Conservation (phyloP, 2,888 invertebrate genomes). For the Phytoseiulus persimilis region DNA sequence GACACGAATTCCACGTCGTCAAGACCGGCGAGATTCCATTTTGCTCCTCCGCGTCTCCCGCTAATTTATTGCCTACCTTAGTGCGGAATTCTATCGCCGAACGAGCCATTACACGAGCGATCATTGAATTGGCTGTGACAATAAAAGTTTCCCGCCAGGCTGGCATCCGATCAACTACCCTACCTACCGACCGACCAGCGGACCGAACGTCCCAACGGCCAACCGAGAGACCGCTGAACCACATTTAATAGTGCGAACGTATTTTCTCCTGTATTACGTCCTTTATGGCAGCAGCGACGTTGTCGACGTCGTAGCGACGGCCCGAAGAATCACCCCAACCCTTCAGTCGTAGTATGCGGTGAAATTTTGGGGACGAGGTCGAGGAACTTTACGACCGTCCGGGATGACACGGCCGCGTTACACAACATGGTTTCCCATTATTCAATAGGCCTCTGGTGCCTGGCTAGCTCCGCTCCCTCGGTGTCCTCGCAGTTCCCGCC, state of each 20-base stretch:
- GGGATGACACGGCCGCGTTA: not conserved
- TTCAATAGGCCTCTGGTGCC: not conserved
- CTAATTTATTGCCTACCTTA: not conserved
- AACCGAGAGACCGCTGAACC: not conserved
- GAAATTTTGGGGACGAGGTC: slow-evolving; percentile 5
- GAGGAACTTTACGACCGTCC: not conserved
- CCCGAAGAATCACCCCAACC: not conserved
- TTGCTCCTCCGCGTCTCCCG: not conserved
- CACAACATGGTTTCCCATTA: not conserved
- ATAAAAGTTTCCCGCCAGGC: not conserved
- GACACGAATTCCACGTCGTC: not conserved
- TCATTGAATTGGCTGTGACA: not conserved
- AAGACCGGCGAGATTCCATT: not conserved
- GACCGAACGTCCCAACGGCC: not conserved
- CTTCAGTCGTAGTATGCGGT: not conserved
- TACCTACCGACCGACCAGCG: not conserved
- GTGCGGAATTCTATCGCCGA: not conserved
- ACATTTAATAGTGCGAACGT: not conserved
- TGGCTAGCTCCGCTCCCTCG: not conserved
- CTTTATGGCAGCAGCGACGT: not conserved
- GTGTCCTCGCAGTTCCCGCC: not conserved
- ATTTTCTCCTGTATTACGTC: not conserved
- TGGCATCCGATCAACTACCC: not conserved
- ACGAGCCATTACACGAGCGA: not conserved
- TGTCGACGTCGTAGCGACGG: not conserved